Conservation (phyloP, 92 coral and sea anemone genomes). For the Galaxea fascicularis region DNA sequence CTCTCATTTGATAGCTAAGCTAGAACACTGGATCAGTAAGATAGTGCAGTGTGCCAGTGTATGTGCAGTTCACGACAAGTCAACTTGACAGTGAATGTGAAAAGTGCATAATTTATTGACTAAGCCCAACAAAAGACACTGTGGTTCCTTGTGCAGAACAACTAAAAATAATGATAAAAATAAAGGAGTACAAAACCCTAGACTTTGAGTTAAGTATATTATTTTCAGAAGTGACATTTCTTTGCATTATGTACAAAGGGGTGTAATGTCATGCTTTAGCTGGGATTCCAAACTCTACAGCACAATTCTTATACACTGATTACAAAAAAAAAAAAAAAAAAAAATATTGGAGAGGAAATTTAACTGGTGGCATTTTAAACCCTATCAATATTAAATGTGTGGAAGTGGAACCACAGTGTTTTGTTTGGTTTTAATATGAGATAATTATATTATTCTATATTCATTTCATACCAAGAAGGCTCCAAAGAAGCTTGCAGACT, state of each 20-base stretch:
- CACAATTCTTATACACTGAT: too few relatives aligned
- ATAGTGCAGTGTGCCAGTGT: conserved; percentile 23
- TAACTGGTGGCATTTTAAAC: too few relatives aligned
- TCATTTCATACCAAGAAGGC: conserved; percentile 79
- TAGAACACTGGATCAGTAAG: conserved; percentile 9
- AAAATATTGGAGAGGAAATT: too few relatives aligned
- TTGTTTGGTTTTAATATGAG: background rate
- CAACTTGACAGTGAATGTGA: conserved; percentile 15
- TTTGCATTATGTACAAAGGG: background rate
- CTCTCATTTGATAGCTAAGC: background rate
- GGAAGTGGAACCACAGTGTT: background rate
- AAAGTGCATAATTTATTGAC: conserved; percentile 6
- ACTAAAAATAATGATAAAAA: too few relatives aligned
- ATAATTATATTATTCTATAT: background rate
- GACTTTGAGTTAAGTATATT: too few relatives aligned
- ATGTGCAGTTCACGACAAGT: conserved; percentile 2
- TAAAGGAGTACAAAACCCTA: too few relatives aligned
- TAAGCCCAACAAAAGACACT: background rate
- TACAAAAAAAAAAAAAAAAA: too few relatives aligned
- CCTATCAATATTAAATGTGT: background rate
- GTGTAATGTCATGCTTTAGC: background rate
- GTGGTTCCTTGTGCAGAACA: background rate
- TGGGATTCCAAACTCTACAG: too few relatives aligned
- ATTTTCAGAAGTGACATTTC: too few relatives aligned
- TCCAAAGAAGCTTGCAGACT: conserved; percentile 90